These are phyloP conservation scores for Syndactyla subalaris DNA, from an alignment of 2,797 vertebrate genomes.

Conservation along the genomic window DNA sequence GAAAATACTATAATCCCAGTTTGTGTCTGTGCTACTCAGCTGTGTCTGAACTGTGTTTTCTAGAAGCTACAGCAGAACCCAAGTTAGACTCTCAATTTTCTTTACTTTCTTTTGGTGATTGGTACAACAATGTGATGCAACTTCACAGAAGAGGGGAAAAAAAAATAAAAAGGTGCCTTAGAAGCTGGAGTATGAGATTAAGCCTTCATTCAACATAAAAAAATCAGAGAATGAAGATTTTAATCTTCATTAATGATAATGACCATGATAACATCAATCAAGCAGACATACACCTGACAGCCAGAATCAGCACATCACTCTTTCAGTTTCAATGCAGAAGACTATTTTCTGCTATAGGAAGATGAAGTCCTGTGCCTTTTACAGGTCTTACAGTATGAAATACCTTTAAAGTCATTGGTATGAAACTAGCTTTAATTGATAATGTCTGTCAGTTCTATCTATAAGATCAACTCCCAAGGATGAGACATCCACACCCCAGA, in stretches of 20 bases:
- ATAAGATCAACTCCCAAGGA: background rate
- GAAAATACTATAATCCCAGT: background rate
- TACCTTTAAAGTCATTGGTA: background rate
- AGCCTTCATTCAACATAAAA: background rate
- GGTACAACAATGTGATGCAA: background rate
- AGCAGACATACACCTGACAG: background rate
- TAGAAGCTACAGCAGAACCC: background rate
- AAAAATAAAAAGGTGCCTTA: background rate
- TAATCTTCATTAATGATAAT: too few relatives aligned
- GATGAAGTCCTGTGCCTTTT: background rate
- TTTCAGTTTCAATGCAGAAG: background rate
- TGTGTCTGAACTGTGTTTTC: background rate
- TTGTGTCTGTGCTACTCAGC: background rate
- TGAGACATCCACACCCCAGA: background rate
- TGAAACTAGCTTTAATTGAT: background rate
- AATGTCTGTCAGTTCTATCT: background rate
- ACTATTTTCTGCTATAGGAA: background rate
- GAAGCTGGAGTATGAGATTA: background rate
- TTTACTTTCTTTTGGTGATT: background rate
- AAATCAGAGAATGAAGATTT: background rate
- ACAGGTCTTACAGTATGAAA: background rate
- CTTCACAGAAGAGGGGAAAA: background rate
- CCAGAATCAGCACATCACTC: background rate
- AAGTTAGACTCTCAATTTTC: background rate
- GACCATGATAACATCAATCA: background rate